A percentile compares a stretch with the other conserved stretches of the same genome.
Evolutionary conservation across 64 coral and sea anemone genomes (phyloP).

Genomic region (Pachyseris speciosa): DNA sequence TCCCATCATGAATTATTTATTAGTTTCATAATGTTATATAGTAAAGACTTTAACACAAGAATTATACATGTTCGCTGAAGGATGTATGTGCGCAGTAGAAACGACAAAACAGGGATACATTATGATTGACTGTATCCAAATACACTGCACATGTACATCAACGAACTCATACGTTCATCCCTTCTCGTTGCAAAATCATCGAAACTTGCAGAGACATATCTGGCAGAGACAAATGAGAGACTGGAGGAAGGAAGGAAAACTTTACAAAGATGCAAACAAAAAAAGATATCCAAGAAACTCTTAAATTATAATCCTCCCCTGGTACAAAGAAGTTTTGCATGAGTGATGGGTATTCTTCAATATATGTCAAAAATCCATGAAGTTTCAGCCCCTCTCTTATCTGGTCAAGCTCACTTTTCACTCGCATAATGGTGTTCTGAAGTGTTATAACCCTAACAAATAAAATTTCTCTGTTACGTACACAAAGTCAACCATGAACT

Average conservation of each 20-base stretch:
- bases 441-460: constrained; percentile 50
- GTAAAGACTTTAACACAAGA: neutral
- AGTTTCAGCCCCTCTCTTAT: constrained; percentile 45
- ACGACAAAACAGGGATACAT: too few species aligned
- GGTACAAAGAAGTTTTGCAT: constrained; percentile 52
- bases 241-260: neutral
- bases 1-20: too few species aligned
- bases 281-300: constrained; percentile 20
- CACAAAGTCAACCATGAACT: too few species aligned
- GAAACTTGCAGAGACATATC: neutral
- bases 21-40: neutral
- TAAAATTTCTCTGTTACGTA: constrained; percentile 11
- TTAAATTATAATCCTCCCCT: constrained; percentile 63
- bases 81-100: too few species aligned
- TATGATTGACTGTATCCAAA: neutral
- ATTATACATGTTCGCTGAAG: too few species aligned
- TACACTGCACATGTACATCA: neutral
- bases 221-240: neutral
- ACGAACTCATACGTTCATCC: neutral
- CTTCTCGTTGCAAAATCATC: neutral
- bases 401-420: constrained; percentile 55
- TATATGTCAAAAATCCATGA: constrained; percentile 35
- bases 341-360: constrained; percentile 40
- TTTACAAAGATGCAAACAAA: neutral
- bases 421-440: constrained; percentile 38